Evolutionary conservation across 2,797 vertebrate genomes (phyloP).

Genomic region (Hemibagrus guttatus): DNA sequence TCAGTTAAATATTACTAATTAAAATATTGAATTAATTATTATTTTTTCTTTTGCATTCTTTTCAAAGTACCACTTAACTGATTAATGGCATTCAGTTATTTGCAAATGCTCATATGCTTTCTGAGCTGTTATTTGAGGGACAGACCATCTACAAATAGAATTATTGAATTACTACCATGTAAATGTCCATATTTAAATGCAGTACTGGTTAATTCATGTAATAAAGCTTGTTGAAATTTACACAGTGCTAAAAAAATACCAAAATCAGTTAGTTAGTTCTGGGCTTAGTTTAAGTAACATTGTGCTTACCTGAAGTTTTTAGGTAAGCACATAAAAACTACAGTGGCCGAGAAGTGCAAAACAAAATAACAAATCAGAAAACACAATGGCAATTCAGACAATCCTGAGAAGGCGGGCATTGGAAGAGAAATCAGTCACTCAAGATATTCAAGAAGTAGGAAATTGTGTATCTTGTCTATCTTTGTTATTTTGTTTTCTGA

Average conservation of each 20-base stretch:
- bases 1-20: not conserved
- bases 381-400: too few species aligned
- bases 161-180: not conserved
- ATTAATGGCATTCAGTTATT: not conserved
- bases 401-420: too few species aligned
- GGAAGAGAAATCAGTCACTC: too few species aligned
- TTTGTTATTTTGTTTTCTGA: too few species aligned
- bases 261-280: not conserved
- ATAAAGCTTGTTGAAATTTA: too few species aligned
- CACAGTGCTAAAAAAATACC: not conserved
- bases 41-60: not conserved
- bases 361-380: too few species aligned
- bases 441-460: too few species aligned
- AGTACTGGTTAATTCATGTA: too few species aligned
- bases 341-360: not conserved
- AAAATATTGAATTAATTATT: not conserved
- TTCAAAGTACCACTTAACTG: not conserved
- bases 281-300: not conserved
- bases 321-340: not conserved
- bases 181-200: not conserved
- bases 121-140: not conserved
- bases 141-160: not conserved
- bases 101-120: not conserved
- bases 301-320: not conserved
- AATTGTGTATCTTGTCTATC: too few species aligned